Conservation (phyloP, 2,113 vertebrate species). For the Barnardius zonarius region DNA sequence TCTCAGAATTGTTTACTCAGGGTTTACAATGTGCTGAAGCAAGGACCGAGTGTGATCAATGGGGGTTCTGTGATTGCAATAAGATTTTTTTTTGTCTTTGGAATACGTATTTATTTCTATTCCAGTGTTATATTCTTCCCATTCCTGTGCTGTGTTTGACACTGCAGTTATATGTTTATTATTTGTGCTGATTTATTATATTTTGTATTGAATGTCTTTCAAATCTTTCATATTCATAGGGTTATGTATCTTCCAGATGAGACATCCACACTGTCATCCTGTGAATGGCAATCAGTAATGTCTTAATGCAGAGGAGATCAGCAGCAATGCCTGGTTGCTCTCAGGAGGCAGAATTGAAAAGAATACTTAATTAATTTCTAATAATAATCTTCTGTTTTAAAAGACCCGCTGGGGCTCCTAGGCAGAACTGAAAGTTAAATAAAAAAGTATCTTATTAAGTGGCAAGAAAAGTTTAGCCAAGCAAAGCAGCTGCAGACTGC, state of each 20-base stretch:
- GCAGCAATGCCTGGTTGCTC: constrained; percentile 38
- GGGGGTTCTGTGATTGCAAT: neutral
- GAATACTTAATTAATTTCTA: constrained; percentile 73
- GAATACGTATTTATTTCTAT: constrained; percentile 2
- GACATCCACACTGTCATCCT: neutral
- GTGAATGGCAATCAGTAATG: constrained; percentile 58
- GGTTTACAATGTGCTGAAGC: neutral
- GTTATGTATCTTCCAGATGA: constrained; percentile 53
- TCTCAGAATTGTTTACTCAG: neutral
- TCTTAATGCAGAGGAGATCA: constrained; percentile 55
- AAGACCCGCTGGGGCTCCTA: constrained; percentile 50
- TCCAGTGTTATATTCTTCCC: neutral
- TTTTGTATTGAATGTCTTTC: constrained; percentile 46
- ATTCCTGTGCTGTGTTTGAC: neutral
- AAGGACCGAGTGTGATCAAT: neutral
- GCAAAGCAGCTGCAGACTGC: constrained; percentile 24
- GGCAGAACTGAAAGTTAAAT: constrained; percentile 67
- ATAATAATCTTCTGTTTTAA: constrained; percentile 69
- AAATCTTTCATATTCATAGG: constrained; percentile 39
- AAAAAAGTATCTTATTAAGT: constrained; percentile 63
- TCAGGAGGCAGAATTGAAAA: constrained; percentile 58
- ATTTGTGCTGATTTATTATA: constrained; percentile 34
- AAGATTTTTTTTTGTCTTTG: neutral
- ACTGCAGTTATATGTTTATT: constrained; percentile 31
- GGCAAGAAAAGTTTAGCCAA: constrained; percentile 55